Evolutionary conservation across 1,140 invertebrate species (phyloP).

Genomic region (Drosophila neocordata): DNA sequence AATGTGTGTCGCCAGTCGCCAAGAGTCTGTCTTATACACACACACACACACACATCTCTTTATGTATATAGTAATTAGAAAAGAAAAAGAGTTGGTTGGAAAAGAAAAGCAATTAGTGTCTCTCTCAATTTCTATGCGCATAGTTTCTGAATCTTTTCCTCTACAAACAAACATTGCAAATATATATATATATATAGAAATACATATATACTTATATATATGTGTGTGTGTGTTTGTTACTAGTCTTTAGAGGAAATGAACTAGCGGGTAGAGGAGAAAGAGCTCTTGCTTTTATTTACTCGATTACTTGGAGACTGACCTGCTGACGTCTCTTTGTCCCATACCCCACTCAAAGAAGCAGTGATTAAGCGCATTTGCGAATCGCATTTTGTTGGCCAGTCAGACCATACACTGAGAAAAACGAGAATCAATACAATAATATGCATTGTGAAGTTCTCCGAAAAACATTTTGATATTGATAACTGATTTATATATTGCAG

Average conservation of each 20-base stretch:
- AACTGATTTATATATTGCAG: conserved; percentile 7
- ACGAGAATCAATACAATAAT: background rate
- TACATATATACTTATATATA: conserved; percentile 3
- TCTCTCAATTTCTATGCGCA: conserved; percentile 75
- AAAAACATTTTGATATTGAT: background rate
- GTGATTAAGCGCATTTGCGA: conserved; percentile 75
- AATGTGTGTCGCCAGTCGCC: conserved; percentile 79
- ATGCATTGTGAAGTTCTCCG: background rate
- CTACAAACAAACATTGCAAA: conserved; percentile 54
- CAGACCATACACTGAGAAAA: conserved; percentile 25
- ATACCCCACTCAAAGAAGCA: conserved; percentile 32
- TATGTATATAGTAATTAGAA: conserved; percentile 74
- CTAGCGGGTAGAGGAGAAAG: background rate
- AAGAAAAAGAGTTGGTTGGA: conserved; percentile 76
- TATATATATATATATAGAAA: background rate
- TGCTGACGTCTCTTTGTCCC: conserved; percentile 13
- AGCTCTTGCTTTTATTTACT: conserved; percentile 32
- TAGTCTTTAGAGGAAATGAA: background rate
- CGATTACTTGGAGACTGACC: conserved; percentile 56
- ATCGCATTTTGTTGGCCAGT: conserved; percentile 29
- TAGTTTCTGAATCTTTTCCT: conserved; percentile 56
- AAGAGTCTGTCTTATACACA: conserved; percentile 52
- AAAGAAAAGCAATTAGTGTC: conserved; percentile 80
- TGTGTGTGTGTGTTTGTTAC: background rate
- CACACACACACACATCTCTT: conserved; percentile 21